Conservation (phyloP, 1,140 invertebrate genomes). For the fruit fly (Drosophila melanogaster) region Release_6_plus_ISO1_MT NT_033779.5:8749001-8749500, state of each 20-base stretch:
- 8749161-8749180: constrained; percentile 51
- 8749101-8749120: constrained; percentile 80
- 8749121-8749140: constrained; percentile 82
- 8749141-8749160: constrained; percentile 50
- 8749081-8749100: constrained; percentile 58
- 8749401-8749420: constrained; percentile 27
- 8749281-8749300: not conserved
- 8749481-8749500: constrained; percentile 45
- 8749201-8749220: not conserved
- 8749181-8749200: constrained; percentile 3
- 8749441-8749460: constrained; percentile 15
- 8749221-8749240: too few species aligned
- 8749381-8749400: constrained; percentile 18
- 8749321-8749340: not conserved
- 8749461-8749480: constrained; percentile 42
- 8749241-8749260: too few species aligned
- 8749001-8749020: not conserved
- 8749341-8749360: not conserved
- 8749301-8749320: not conserved
- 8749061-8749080: constrained; percentile 32
- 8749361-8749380: constrained; percentile 12
- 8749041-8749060: constrained; percentile 64
- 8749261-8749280: not conserved
- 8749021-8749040: constrained; percentile 3
- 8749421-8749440: constrained; percentile 8